These are phyloP conservation scores for Cylas formicarius DNA, from an alignment of 1,140 invertebrate species.

Conservation along the genomic window DNA sequence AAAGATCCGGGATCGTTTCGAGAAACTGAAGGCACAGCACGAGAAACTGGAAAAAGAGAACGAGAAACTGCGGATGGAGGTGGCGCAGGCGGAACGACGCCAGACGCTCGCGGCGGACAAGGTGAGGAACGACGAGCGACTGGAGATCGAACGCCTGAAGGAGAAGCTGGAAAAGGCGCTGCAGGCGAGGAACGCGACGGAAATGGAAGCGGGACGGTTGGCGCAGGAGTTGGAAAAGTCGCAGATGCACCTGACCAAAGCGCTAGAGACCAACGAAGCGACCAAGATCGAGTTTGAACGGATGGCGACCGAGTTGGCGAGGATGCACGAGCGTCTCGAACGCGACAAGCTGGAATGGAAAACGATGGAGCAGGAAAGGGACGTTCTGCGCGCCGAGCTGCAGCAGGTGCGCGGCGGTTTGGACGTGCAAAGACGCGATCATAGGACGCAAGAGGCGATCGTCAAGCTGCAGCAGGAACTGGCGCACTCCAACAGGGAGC, in stretches of 20 bases:
- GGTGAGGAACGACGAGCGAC: constrained; percentile 50
- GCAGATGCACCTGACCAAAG: constrained; percentile 70
- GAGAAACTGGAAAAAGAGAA: constrained; percentile 68
- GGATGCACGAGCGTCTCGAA: constrained; percentile 70
- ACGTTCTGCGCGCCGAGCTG: constrained; percentile 59
- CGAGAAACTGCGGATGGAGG: constrained; percentile 60
- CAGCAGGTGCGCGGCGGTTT: constrained; percentile 57
- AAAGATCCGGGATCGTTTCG: constrained; percentile 74
- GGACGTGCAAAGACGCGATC: constrained; percentile 58
- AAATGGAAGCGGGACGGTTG: constrained; percentile 74
- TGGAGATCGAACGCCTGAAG: constrained; percentile 73
- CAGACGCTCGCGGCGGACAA: constrained; percentile 55
- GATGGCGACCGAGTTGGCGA: constrained; percentile 68
- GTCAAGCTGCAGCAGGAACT: constrained; percentile 62
- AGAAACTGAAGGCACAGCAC: constrained; percentile 65
- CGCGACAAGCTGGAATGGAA: constrained; percentile 58
- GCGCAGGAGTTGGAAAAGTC: constrained; percentile 82
- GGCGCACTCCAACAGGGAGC: constrained; percentile 59
- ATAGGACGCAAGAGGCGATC: constrained; percentile 56
- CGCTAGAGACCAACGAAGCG: constrained; percentile 70
- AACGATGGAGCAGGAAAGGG: constrained; percentile 61
- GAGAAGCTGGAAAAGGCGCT: constrained; percentile 81
- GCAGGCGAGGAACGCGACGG: constrained; percentile 68
- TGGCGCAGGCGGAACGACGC: constrained; percentile 59
- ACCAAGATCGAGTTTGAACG: constrained; percentile 76